Percentiles rank a stretch among this genome's conserved stretches.
Evolutionary conservation across 2,113 vertebrate genomes (phyloP).

Genomic region (Dasyornis broadbenti): DNA sequence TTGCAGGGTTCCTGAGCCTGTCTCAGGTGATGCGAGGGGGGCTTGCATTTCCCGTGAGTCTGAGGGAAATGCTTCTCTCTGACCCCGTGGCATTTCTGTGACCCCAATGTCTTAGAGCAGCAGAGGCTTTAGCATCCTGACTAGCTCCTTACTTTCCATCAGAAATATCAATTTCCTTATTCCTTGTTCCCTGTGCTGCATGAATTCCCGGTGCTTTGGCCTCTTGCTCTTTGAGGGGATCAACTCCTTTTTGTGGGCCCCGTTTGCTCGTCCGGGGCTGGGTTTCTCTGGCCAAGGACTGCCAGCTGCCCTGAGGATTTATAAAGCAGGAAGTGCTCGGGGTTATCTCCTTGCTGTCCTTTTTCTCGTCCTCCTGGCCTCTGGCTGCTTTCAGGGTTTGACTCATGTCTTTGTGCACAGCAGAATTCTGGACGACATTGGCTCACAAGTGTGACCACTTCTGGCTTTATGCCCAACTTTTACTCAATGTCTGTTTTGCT

Average conservation of each 20-base stretch:
- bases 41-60: not conserved
- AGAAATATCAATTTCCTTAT: not conserved
- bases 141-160: not conserved
- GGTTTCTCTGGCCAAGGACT: not conserved
- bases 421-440: not conserved
- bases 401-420: not conserved
- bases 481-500: not conserved
- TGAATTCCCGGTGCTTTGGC: not conserved
- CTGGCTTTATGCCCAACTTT: not conserved
- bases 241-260: not conserved
- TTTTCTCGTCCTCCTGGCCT: not conserved
- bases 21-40: not conserved
- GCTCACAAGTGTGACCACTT: not conserved
- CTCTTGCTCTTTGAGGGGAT: not conserved
- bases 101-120: not conserved
- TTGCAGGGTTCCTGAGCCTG: not conserved
- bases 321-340: not conserved
- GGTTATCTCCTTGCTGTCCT: not conserved
- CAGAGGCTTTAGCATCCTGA: not conserved
- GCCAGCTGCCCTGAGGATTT: not conserved
- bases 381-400: not conserved
- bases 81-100: not conserved
- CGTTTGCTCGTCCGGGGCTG: fast-evolving
- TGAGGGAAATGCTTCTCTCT: not conserved
- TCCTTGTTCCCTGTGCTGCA: not conserved